Evolutionary conservation across 2,888 invertebrate species (phyloP).

Genomic region (Metallyticus violacea): DNA sequence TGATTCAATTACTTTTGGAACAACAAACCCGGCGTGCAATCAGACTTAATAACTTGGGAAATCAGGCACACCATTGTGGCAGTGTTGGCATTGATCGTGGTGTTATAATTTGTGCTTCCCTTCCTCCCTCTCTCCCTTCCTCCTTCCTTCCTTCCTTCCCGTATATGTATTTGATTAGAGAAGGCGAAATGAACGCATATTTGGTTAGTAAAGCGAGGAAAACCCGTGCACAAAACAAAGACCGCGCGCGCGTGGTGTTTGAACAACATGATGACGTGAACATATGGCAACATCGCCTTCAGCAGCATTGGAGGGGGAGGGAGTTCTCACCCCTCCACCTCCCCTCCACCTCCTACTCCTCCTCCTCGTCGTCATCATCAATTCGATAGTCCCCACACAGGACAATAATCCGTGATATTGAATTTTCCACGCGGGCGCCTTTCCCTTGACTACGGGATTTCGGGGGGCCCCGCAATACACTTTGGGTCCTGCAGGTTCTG

Average conservation of each 20-base stretch:
- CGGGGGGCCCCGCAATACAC: too few species aligned
- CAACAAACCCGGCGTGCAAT: neutral
- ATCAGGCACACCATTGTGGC: neutral
- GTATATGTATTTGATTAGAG: slow-evolving; percentile 4
- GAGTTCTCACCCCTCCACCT: neutral
- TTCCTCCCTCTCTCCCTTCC: neutral
- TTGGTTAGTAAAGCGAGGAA: neutral
- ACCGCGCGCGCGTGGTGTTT: neutral
- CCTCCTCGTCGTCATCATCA: neutral
- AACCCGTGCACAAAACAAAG: neutral
- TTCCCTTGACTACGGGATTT: slow-evolving; percentile 13
- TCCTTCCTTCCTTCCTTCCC: neutral
- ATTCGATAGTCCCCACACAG: slow-evolving; percentile 16
- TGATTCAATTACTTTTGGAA: neutral
- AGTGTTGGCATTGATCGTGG: neutral
- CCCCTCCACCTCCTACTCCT: neutral
- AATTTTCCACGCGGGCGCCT: slow-evolving; percentile 32
- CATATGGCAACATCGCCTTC: slow-evolving; percentile 19
- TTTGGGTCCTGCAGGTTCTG: neutral
- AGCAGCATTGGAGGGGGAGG: neutral
- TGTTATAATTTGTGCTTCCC: neutral
- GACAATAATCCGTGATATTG: slow-evolving; percentile 33
- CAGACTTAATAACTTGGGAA: neutral
- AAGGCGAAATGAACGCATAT: neutral
- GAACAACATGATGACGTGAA: slow-evolving; percentile 11